A percentile compares a stretch with the other conserved stretches of the same genome.
Conservation (phyloP, 2,888 invertebrate species). For the Clunio marinus region DNA sequence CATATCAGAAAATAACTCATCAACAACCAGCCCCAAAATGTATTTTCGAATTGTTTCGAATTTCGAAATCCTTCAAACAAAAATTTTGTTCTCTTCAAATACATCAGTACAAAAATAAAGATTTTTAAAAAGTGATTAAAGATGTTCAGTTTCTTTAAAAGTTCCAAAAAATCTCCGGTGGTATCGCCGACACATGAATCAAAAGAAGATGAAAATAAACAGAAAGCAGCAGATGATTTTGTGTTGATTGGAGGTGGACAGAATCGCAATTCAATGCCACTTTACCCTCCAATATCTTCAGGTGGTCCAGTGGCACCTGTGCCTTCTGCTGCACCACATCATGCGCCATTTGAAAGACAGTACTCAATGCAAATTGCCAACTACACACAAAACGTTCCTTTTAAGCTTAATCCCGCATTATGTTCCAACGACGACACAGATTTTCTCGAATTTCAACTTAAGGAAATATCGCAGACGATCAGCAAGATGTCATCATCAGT, state of each 20-base stretch:
- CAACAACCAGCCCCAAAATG: too few relatives aligned
- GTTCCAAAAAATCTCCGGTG: slow-evolving; percentile 26
- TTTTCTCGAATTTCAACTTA: background rate
- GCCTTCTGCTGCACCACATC: background rate
- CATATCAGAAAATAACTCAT: too few relatives aligned
- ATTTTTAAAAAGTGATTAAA: background rate
- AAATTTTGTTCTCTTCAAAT: background rate
- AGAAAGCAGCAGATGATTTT: slow-evolving; percentile 14
- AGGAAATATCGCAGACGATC: slow-evolving; percentile 8
- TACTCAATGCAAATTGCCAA: slow-evolving; percentile 17
- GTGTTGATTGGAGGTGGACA: background rate
- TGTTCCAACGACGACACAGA: background rate
- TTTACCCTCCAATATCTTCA: background rate
- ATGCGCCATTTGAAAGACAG: background rate
- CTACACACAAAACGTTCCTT: slow-evolving; percentile 25
- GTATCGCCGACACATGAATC: slow-evolving; percentile 9
- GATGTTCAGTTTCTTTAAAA: slow-evolving; percentile 38
- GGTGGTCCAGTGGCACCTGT: background rate
- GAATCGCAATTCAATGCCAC: background rate
- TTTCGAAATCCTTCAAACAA: too few relatives aligned
- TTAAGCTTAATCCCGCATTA: slow-evolving; percentile 16
- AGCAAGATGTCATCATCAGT: background rate
- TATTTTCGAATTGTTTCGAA: background rate
- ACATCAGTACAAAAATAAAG: background rate
- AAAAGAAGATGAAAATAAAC: background rate